A percentile compares a stretch with the other conserved stretches of the same genome.
These are phyloP conservation scores for Physeter macrocephalus DNA, from an alignment of 2,113 vertebrate genomes.

Conservation along the genomic window DNA sequence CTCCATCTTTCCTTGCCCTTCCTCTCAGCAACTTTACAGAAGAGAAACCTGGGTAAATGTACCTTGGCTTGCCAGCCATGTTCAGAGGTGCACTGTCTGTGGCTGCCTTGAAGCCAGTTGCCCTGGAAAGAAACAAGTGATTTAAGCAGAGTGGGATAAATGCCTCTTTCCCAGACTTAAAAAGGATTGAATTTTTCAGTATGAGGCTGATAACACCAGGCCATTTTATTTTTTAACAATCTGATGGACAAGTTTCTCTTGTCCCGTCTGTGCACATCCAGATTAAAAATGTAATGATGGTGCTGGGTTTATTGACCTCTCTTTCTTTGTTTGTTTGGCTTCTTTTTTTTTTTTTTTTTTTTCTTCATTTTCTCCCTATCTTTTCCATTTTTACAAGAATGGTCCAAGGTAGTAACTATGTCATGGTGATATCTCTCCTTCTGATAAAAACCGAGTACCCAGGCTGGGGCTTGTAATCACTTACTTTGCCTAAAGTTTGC, in stretches of 20 bases:
- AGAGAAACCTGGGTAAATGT: not conserved
- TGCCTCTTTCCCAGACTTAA: constrained; percentile 34
- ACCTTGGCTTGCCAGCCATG: not conserved
- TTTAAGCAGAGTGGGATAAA: not conserved
- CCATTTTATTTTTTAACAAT: not conserved
- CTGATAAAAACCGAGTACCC: not conserved
- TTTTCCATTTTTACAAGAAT: not conserved
- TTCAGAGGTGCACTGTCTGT: not conserved
- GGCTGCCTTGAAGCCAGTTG: not conserved
- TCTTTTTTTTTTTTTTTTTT: not conserved
- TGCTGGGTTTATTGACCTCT: not conserved
- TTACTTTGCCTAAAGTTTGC: constrained; percentile 27
- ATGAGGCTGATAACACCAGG: not conserved
- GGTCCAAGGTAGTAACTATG: not conserved
- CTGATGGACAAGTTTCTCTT: constrained; percentile 17
- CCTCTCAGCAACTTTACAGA: not conserved
- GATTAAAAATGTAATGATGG: not conserved
- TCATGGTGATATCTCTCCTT: not conserved
- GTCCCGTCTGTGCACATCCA: not conserved
- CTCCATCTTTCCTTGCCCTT: not conserved
- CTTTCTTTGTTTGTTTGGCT: not conserved
- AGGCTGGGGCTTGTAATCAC: constrained; percentile 14
- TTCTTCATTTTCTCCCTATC: not conserved
- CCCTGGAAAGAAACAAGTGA: not conserved
- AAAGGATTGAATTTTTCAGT: not conserved